phyloP scores from a whole-genome alignment of 2,113 vertebrate species.

The Eulacestoma nigropectus region DNA sequence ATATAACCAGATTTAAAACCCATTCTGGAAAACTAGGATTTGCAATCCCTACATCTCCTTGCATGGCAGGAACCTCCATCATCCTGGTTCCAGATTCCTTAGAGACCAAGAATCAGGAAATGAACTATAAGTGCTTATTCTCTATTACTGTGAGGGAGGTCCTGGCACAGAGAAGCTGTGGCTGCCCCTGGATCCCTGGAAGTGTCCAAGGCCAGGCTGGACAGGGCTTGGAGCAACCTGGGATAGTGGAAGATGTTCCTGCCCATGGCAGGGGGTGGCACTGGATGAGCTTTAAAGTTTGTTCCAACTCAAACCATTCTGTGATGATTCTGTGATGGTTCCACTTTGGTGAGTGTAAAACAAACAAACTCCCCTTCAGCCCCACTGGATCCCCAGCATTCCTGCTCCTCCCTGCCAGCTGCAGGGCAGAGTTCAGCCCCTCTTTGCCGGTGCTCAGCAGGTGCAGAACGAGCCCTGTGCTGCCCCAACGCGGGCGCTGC shows the following conservation, averaged over 20 bases:
- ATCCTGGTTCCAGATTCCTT: not conserved
- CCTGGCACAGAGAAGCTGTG: not conserved
- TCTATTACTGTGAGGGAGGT: not conserved
- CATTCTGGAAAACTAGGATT: not conserved
- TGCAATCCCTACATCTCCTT: not conserved
- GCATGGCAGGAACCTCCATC: not conserved
- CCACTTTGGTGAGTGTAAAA: not conserved
- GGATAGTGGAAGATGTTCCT: not conserved
- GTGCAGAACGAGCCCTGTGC: not conserved
- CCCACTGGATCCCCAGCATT: fast-evolving
- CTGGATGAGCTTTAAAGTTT: not conserved
- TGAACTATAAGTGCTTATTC: not conserved
- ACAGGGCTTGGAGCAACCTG: fast-evolving
- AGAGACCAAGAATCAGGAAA: not conserved
- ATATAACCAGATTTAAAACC: not conserved
- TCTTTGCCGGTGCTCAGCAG: not conserved
- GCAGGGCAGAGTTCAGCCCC: not conserved
- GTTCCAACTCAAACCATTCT: not conserved
- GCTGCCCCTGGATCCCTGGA: not conserved
- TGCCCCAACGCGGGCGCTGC: not conserved
- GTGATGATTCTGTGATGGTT: not conserved
- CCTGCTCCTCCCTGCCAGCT: not conserved
- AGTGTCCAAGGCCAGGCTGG: not conserved
- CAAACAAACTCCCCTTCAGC: fast-evolving
- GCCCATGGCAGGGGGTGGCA: not conserved